Evolutionary conservation across 1,140 invertebrate species (phyloP).

Genomic region (Hypsibius dujardini): DNA sequence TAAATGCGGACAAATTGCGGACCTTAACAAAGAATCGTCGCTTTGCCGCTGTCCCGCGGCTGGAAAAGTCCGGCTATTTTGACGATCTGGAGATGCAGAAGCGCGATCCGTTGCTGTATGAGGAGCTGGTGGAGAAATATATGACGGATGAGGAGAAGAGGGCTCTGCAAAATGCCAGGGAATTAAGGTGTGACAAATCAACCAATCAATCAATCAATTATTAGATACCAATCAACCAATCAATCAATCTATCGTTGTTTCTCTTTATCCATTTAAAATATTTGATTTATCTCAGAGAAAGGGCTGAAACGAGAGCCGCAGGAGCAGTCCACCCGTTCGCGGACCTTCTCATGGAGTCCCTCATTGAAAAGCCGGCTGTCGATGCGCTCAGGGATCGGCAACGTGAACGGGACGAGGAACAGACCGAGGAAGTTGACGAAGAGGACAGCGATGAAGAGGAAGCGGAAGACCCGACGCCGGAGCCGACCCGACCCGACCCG

Average conservation of each 20-base stretch:
- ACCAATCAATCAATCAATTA: conserved; percentile 16
- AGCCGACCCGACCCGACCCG: conserved; percentile 18
- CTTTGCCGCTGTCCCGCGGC: conserved; percentile 56
- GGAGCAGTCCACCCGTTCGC: conserved; percentile 24
- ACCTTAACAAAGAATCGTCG: conserved; percentile 57
- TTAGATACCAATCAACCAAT: too few species aligned
- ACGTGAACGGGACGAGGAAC: conserved; percentile 23
- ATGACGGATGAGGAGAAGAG: conserved; percentile 53
- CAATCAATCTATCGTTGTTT: too few species aligned
- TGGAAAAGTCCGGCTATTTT: conserved; percentile 60
- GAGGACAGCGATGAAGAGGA: conserved; percentile 25
- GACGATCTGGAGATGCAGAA: conserved; percentile 79
- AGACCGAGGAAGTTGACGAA: conserved; percentile 23
- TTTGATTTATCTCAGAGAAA: conserved; percentile 21
- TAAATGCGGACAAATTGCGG: conserved; percentile 27
- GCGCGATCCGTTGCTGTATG: conserved; percentile 67
- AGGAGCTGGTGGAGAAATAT: conserved; percentile 67
- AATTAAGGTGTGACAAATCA: conserved; percentile 21
- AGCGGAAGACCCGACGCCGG: conserved; percentile 22
- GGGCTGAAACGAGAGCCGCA: conserved; percentile 25
- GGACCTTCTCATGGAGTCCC: conserved; percentile 3
- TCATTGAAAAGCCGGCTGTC: conserved; percentile 21
- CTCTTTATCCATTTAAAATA: too few species aligned
- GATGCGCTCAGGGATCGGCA: conserved; percentile 22
- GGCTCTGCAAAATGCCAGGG: conserved; percentile 27